A percentile compares a stretch with the other conserved stretches of the same genome.
Conservation (phyloP, 2,797 vertebrate species). For the Denticeps clupeoides region DNA sequence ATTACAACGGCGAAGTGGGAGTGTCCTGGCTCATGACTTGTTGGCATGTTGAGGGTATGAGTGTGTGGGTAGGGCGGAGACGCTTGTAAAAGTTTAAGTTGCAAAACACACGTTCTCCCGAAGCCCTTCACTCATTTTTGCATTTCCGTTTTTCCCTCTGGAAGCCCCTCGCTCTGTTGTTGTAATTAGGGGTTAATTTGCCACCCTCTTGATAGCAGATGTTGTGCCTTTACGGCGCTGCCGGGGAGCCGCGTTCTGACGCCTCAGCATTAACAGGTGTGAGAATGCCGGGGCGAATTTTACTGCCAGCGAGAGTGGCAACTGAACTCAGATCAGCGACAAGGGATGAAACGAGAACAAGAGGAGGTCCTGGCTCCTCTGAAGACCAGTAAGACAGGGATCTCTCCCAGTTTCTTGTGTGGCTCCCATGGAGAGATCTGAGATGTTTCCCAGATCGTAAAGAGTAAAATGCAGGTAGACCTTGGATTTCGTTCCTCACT, state of each 20-base stretch:
- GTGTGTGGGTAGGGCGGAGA: neutral
- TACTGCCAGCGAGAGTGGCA: too few species aligned
- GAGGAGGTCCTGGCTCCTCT: too few species aligned
- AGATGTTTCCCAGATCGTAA: too few species aligned
- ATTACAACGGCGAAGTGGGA: neutral
- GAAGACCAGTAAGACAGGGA: too few species aligned
- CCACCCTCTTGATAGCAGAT: constrained; percentile 75
- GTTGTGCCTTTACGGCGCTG: constrained; percentile 17
- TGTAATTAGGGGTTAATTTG: constrained; percentile 84
- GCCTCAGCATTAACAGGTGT: neutral
- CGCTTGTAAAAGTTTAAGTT: neutral
- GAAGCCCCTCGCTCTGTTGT: constrained; percentile 48
- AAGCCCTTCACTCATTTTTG: neutral
- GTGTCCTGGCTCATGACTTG: neutral
- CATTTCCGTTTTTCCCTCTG: neutral
- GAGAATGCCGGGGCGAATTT: too few species aligned
- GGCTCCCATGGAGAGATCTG: too few species aligned
- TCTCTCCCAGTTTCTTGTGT: too few species aligned
- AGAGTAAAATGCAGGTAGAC: too few species aligned
- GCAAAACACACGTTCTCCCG: neutral
- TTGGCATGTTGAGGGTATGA: neutral
- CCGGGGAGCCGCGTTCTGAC: neutral
- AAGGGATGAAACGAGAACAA: too few species aligned
- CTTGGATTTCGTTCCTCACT: too few species aligned
- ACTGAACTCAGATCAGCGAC: too few species aligned